Conservation (phyloP, 2,113 vertebrate genomes). For the Cichladusa arquata region DNA sequence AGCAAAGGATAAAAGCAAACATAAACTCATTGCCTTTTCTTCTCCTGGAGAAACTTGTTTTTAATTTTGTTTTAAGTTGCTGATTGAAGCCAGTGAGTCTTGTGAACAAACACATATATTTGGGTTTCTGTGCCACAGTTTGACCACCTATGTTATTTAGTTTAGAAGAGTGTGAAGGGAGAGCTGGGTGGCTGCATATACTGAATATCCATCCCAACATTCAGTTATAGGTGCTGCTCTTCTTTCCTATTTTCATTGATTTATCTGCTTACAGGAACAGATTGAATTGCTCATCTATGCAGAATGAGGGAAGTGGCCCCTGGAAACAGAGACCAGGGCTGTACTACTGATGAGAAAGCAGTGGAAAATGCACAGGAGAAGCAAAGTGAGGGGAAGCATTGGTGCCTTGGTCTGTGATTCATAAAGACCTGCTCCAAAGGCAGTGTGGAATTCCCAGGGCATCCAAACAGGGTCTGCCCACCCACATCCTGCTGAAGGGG, state of each 20-base stretch:
- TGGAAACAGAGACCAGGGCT: not conserved
- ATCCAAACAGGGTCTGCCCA: not conserved
- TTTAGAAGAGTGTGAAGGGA: not conserved
- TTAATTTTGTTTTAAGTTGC: conserved; percentile 8
- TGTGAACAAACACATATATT: not conserved
- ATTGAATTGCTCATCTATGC: not conserved
- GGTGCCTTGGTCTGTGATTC: not conserved
- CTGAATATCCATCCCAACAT: not conserved
- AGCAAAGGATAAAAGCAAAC: not conserved
- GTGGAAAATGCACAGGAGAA: not conserved
- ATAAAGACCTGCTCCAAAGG: not conserved
- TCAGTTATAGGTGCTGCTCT: not conserved
- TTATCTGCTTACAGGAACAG: not conserved
- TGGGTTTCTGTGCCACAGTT: not conserved
- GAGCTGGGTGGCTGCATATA: not conserved
- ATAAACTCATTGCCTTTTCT: not conserved
- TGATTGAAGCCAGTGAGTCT: not conserved
- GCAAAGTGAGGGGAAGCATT: not conserved
- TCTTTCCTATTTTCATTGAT: not conserved
- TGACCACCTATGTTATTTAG: not conserved
- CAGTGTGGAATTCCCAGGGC: not conserved
- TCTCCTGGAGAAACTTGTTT: not conserved
- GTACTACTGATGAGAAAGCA: not conserved
- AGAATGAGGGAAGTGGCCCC: not conserved
- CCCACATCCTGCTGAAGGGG: not conserved